Percentiles rank a stretch among this genome's conserved stretches.
phyloP scores from a whole-genome alignment of 2,113 vertebrate genomes.

The Ceuthmochares aereus region DNA sequence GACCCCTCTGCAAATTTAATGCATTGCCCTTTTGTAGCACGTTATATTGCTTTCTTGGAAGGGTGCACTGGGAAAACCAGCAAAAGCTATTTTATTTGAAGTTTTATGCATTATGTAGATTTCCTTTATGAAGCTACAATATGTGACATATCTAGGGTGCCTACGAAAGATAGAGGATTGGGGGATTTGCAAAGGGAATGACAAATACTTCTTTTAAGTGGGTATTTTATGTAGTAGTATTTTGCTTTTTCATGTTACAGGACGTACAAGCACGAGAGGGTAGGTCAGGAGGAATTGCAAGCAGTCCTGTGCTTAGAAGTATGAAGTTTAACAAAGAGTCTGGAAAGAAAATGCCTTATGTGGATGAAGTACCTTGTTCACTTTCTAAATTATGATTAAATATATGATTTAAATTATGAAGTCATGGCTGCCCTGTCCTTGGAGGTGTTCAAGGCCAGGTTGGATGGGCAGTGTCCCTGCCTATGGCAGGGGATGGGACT shows the following conservation, averaged over 20 bases:
- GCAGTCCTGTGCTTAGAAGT: not conserved
- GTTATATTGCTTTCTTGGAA: conserved; percentile 28
- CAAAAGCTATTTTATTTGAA: conserved; percentile 27
- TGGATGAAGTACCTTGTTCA: not conserved
- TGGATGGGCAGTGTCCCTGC: no score
- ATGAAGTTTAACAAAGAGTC: not conserved
- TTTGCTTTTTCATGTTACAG: not conserved
- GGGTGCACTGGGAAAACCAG: not conserved
- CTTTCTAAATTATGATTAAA: not conserved
- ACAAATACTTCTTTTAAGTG: not conserved
- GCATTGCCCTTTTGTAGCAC: not conserved
- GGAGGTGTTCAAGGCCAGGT: no score
- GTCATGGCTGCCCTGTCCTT: no score
- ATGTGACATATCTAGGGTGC: not conserved
- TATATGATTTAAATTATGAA: no score
- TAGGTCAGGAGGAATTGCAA: not conserved
- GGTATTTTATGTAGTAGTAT: not conserved
- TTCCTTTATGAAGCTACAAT: not conserved
- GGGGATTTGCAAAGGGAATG: not conserved
- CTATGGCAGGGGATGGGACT: no score
- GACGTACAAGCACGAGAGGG: not conserved
- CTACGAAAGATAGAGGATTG: not conserved
- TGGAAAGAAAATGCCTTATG: not conserved
- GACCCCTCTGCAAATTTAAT: conserved; percentile 46
- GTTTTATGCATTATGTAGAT: not conserved